Evolutionary conservation across 2,888 invertebrate species (phyloP), one percentile per base, ranked within the genome.

Genomic region (Suillia variegata): DNA sequence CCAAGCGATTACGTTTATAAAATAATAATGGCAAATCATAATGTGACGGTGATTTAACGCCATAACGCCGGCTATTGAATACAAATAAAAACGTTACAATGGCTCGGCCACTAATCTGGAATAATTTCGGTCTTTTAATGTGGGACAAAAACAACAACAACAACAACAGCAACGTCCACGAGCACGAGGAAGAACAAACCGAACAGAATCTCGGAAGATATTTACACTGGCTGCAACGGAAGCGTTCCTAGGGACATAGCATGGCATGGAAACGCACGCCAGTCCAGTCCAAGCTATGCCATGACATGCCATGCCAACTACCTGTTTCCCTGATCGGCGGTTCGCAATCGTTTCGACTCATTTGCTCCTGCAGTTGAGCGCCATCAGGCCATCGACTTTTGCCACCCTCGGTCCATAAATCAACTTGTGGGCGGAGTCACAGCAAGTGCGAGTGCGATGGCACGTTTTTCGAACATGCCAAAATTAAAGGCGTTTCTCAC

Each of bases 11-110:
- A 71, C 76, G 77, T 74, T 76, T 77, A 70, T 74, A 77, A 76
- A 77, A 78, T 76, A 76, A 73, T 76, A 78, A 78, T 76, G 70
- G 69, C 69, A 75, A 71, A 72, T 73, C 72, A 74, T 76, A 76
- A 76, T 77, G 73, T 74, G 74, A 71, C 68, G 75, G 78, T 77
- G 75, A 79, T 78, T 78, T 77, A 78, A 74, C 68, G 73, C 73
- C 70, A 72, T 67, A 73, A 70, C 68, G 69, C 70, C 73, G 65
- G 49, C 75, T 75, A 79, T 78, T 76, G 78, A 79, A 79, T 78
- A 76, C 73, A 77, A 77, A 77, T 79, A 74, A 76, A 74, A 74
- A 63, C 57, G 64, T 66, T 65, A 67, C 69, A 64, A 64, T 66
- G 63, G 65, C 62, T 60, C 33, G n/a, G 59, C 66, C 67, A 71